Base-by-base conservation (phyloP, 2,113 vertebrate species). In the Nothobranchius kuhntae region DNA sequence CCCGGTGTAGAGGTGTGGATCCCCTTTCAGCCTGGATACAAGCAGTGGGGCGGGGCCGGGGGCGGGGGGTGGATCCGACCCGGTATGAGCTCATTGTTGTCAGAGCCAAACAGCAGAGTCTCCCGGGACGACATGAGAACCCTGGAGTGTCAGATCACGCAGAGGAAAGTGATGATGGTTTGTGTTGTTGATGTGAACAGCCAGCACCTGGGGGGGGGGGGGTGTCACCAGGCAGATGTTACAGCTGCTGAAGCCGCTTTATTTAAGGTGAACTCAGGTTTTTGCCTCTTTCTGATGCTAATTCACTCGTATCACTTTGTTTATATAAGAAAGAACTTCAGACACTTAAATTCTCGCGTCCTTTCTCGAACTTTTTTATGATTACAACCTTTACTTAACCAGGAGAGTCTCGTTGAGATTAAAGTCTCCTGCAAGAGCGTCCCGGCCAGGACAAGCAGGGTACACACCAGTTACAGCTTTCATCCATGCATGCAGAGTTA, bases 71-170 rank as follows among this genome's bases (percentile, higher is more conserved):
- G 61, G 62, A 64, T 80, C 84, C 55, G 24, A 76, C 26, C 38
- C 6, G 38, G 38, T 69, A 89, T 93, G 92, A 93, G 86, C 86
- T 92, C 89, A 93, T 89, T 90, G 90, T 89, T 90, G 87, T 90
- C 87, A 83, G 64, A 85, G 81, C 73, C 77, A 75, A 89, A 88
- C 83, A 89, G 73, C 70, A 75, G 62, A 59, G 73, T 86, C 78
- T 65, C 80, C 8, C 0, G 77, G 77, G 72, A 82, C 44, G 36
- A 80, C 64, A 62, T 9, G 71, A 88, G 76, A 81, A 48, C 86
- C 84, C 83, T 56, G 0, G 85, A 86, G 88, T 69, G 80, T 78
- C 66, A 14, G 70, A 73, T 75, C 76, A 78, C 63, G 64, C 61
- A 80, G 63, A 74, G 64, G 73, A 82, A 80, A 77, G 74, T 71